Percentiles rank a stretch among this genome's conserved stretches.
Evolutionary conservation across 2,113 vertebrate genomes (phyloP).

Genomic region (Pogona vitticeps): DNA sequence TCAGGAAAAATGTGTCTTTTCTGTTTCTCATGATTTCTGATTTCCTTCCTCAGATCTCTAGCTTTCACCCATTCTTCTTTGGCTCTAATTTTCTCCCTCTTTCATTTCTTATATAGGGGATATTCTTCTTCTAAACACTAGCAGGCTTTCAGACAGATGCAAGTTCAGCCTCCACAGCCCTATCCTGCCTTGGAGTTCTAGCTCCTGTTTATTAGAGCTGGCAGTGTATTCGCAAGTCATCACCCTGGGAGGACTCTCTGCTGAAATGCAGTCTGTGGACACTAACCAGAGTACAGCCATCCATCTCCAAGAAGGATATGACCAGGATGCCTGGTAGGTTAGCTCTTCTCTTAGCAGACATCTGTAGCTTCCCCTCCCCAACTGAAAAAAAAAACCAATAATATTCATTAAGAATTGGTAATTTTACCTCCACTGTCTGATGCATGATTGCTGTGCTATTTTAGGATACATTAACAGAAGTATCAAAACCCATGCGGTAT

Average conservation of each 20-base stretch:
- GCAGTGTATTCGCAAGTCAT: constrained; percentile 57
- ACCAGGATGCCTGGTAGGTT: constrained; percentile 58
- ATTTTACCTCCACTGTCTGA: too few relatives aligned
- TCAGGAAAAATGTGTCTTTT: too few relatives aligned
- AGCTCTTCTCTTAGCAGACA: background rate
- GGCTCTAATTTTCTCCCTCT: background rate
- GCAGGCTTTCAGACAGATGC: constrained; percentile 55
- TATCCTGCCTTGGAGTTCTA: constrained; percentile 61
- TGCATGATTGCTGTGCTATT: too few relatives aligned
- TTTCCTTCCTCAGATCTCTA: constrained; percentile 15
- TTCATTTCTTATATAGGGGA: constrained; percentile 45
- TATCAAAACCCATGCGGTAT: too few relatives aligned
- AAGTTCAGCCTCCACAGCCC: constrained; percentile 70
- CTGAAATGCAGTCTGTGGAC: constrained; percentile 57
- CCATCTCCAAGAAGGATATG: constrained; percentile 52
- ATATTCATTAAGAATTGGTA: too few relatives aligned
- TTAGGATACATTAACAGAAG: too few relatives aligned
- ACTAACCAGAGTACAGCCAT: constrained; percentile 55
- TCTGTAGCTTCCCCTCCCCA: background rate
- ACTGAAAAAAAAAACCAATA: too few relatives aligned
- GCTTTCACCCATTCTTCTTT: constrained; percentile 3
- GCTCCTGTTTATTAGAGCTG: constrained; percentile 69
- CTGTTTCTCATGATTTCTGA: constrained; percentile 3
- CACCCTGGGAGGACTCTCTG: constrained; percentile 60
- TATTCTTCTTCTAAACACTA: constrained; percentile 68